A percentile compares a stretch with the other conserved stretches of the same genome.
phyloP scores from a whole-genome alignment of 2,888 invertebrate species.

The Artemia sp. region DNA sequence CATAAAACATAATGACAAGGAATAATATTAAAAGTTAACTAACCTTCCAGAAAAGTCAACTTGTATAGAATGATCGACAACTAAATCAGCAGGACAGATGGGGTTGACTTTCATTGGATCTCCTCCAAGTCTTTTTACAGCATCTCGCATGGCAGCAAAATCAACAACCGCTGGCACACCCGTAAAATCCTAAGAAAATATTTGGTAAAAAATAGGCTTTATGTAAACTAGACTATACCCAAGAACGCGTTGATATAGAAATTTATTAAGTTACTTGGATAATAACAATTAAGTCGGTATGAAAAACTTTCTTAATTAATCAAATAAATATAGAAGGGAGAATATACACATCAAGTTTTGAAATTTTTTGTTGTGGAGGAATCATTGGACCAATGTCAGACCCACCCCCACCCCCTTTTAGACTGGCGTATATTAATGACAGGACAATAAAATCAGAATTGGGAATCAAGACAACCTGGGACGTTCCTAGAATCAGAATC shows the following conservation, averaged over 20 bases:
- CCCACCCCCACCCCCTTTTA: too few species aligned
- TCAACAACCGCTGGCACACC: constrained; percentile 97
- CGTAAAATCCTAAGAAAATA: constrained; percentile 55
- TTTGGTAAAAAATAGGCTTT: neutral
- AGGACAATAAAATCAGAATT: too few species aligned
- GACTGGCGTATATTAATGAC: too few species aligned
- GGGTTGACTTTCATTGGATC: constrained; percentile 89
- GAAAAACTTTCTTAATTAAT: too few species aligned
- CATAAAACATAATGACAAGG: too few species aligned
- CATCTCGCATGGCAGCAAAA: constrained; percentile 96
- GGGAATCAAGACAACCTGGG: too few species aligned
- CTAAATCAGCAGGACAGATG: constrained; percentile 87
- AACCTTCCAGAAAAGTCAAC: constrained; percentile 73
- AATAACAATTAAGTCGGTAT: too few species aligned
- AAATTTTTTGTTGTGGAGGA: too few species aligned
- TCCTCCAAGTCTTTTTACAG: constrained; percentile 66
- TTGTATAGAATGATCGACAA: constrained; percentile 95
- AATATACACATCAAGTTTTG: too few species aligned
- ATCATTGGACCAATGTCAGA: too few species aligned
- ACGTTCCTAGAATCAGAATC: too few species aligned
- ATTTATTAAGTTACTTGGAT: neutral
- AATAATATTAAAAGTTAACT: constrained; percentile 26
- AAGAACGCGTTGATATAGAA: neutral
- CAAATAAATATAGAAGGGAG: too few species aligned
- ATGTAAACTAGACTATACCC: neutral